Evolutionary conservation across 2,888 invertebrate species (phyloP).

Genomic region (Cantharis rufa): DNA sequence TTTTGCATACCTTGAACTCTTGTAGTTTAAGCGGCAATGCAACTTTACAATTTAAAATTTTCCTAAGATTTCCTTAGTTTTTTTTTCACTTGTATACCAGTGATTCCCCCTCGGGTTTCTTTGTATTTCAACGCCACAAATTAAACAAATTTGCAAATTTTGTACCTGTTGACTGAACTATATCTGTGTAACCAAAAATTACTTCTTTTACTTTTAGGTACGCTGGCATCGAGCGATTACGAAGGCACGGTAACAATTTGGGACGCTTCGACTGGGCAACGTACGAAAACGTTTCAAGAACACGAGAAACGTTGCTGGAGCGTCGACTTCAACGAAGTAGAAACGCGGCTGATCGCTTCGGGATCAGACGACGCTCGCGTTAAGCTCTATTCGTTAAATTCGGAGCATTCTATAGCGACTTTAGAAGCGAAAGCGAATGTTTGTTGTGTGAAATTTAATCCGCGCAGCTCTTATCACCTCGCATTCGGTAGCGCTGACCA

Average conservation of each 20-base stretch:
- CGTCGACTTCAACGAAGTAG: constrained; percentile 91
- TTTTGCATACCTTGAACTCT: no score
- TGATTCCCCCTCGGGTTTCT: no score
- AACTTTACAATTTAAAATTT: no score
- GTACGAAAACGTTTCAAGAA: constrained; percentile 78
- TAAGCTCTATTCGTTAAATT: constrained; percentile 89
- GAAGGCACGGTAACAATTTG: constrained; percentile 92
- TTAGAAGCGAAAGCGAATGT: constrained; percentile 94
- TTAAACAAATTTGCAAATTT: no score
- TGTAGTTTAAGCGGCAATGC: no score
- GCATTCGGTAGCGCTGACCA: constrained; percentile 97
- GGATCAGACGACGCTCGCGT: constrained; percentile 93
- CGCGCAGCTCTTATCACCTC: constrained; percentile 81
- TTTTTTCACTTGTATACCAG: no score
- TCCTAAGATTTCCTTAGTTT: no score
- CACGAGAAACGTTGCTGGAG: constrained; percentile 97
- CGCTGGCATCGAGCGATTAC: constrained; percentile 90
- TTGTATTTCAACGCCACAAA: no score
- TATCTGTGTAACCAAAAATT: background rate
- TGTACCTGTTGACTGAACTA: background rate
- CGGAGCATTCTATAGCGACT: constrained; percentile 83
- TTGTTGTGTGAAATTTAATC: constrained; percentile 92
- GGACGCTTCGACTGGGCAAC: constrained; percentile 82
- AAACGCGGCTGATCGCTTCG: constrained; percentile 86
- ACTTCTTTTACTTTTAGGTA: constrained; percentile 50